Conservation (phyloP, 1,140 invertebrate species). For the Oryctes rhinoceros region DNA sequence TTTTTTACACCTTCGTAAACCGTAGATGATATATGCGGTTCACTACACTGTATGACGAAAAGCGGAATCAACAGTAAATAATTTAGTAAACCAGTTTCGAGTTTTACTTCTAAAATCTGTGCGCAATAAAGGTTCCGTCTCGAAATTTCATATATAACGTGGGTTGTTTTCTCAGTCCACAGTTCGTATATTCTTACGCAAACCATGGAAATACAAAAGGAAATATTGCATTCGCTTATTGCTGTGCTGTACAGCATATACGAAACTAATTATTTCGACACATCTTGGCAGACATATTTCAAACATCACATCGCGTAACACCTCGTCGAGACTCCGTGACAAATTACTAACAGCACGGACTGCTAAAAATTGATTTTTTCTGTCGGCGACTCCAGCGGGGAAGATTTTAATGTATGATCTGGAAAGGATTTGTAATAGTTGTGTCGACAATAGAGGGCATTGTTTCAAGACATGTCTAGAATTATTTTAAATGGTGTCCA, state of each 20-base stretch:
- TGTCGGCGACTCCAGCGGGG: neutral
- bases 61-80: too few relatives aligned
- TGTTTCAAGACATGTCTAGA: slow-evolving; percentile 8
- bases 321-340: neutral
- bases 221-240: neutral
- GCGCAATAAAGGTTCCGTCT: too few relatives aligned
- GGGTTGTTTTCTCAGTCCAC: neutral
- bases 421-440: slow-evolving; percentile 25
- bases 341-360: neutral
- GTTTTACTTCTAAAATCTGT: too few relatives aligned
- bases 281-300: slow-evolving; percentile 14
- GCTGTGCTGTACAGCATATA: neutral
- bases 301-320: slow-evolving; percentile 10
- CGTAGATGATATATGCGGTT: too few relatives aligned
- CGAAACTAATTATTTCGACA: slow-evolving; percentile 29
- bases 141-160: neutral
- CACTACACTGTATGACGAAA: too few relatives aligned
- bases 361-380: slow-evolving; percentile 2
- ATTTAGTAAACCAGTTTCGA: too few relatives aligned
- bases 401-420: slow-evolving; percentile 16
- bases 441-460: slow-evolving; percentile 14
- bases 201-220: neutral
- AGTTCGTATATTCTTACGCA: neutral
- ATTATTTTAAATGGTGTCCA: slow-evolving; percentile 27
- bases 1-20: too few relatives aligned